Conservation (phyloP, 30 jellyfish, hydroid and myxozoan species). For the Sanderia malayensis region DNA sequence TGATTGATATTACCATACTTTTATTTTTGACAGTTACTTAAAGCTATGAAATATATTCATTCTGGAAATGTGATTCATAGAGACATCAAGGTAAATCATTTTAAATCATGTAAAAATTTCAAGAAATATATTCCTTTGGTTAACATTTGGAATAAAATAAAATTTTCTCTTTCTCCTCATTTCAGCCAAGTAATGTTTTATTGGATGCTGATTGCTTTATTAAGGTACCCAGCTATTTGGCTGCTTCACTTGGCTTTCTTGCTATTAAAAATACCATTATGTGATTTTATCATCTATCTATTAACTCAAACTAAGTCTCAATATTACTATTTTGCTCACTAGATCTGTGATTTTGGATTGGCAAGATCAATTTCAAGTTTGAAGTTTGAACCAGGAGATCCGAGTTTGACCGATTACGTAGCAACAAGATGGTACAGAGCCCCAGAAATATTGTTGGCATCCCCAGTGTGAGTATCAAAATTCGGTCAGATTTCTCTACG, state of each 20-base stretch:
- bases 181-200: slow-evolving; percentile 98
- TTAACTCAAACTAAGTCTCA: no score
- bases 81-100: slow-evolving; percentile 95
- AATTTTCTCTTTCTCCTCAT: neutral
- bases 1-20: neutral
- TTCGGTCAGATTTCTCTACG: no score
- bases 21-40: slow-evolving; percentile 60
- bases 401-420: slow-evolving; percentile 95
- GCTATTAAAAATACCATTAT: no score
- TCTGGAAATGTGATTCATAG: slow-evolving; percentile 99
- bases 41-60: slow-evolving; percentile 95
- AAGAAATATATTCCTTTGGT: no score
- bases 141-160: no score
- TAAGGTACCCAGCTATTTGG: slow-evolving; percentile 62
- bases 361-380: slow-evolving; percentile 95
- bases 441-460: slow-evolving; percentile 99
- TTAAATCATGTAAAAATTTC: no score
- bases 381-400: slow-evolving; percentile 92
- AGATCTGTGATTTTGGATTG: slow-evolving; percentile 99
- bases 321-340: no score
- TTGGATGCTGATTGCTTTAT: slow-evolving; percentile 95
- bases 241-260: no score
- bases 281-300: no score
- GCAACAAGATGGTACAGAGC: slow-evolving; percentile 99
- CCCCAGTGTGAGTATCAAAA: slow-evolving; percentile 85